These are phyloP conservation scores for Spicauda simplicius DNA, from an alignment of 2,888 invertebrate genomes.

Conservation along the genomic window DNA sequence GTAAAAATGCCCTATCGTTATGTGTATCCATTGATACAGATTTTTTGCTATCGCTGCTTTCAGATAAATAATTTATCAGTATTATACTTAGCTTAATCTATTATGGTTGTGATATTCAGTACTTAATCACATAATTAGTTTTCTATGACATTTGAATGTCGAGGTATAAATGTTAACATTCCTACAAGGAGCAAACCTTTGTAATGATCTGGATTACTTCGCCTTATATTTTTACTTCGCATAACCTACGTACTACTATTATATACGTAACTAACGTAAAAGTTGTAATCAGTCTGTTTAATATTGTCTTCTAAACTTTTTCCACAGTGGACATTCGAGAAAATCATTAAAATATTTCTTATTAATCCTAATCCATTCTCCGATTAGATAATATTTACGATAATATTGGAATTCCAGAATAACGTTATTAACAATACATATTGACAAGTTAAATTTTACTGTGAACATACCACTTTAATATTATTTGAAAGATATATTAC, in stretches of 20 bases:
- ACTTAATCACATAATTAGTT: slow-evolving; percentile 23
- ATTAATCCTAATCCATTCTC: not conserved
- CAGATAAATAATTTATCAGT: slow-evolving; percentile 39
- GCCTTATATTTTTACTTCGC: not conserved
- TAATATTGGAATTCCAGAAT: no score
- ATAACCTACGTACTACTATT: not conserved
- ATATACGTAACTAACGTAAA: no score
- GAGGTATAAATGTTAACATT: not conserved
- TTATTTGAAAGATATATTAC: no score
- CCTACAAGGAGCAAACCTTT: not conserved
- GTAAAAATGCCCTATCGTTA: not conserved
- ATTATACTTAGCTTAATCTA: slow-evolving; percentile 42
- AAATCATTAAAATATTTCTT: not conserved
- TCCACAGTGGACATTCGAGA: no score
- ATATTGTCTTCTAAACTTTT: no score
- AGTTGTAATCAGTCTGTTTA: no score
- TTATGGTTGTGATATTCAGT: slow-evolving; percentile 40
- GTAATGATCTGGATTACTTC: not conserved
- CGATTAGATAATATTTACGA: no score
- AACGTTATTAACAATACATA: no score
- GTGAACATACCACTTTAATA: no score
- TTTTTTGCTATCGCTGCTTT: slow-evolving; percentile 27
- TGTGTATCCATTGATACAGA: not conserved
- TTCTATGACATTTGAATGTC: not conserved
- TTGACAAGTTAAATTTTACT: no score